Evolutionary conservation across 1,140 invertebrate species (phyloP).

Genomic region (Panonychus citri): DNA sequence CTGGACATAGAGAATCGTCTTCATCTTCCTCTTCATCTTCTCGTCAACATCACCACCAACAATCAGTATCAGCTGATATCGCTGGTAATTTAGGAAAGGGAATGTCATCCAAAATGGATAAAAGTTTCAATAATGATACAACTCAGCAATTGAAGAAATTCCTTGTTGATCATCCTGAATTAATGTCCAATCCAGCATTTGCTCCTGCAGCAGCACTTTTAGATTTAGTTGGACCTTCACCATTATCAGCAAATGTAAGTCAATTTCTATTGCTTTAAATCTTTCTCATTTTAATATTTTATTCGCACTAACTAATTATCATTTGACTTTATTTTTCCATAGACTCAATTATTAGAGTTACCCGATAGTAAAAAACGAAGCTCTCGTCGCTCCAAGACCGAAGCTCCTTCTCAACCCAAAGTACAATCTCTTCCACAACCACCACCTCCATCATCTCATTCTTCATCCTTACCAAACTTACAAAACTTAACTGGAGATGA

Average conservation of each 20-base stretch:
- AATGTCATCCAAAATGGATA: neutral
- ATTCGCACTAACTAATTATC: slow-evolving; percentile 27
- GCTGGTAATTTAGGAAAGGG: neutral
- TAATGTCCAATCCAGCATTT: slow-evolving; percentile 14
- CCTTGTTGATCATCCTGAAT: slow-evolving; percentile 26
- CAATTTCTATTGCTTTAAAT: neutral
- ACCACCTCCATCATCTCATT: no score
- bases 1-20: neutral
- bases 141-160: slow-evolving; percentile 15
- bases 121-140: slow-evolving; percentile 13
- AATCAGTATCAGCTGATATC: slow-evolving; percentile 3
- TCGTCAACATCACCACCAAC: neutral
- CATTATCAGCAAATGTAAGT: slow-evolving; percentile 12
- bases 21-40: neutral
- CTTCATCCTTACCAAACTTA: slow-evolving; percentile 28
- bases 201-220: slow-evolving; percentile 13
- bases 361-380: slow-evolving; percentile 15
- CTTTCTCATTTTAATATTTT: neutral
- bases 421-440: no score
- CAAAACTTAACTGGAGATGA: slow-evolving; percentile 77
- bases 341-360: slow-evolving; percentile 15
- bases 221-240: slow-evolving; percentile 11
- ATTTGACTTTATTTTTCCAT: slow-evolving; percentile 23
- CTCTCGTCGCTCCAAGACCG: slow-evolving; percentile 36
- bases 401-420: slow-evolving; percentile 32